phyloP scores from a whole-genome alignment of 2,113 vertebrate genomes.

The Caranx melampygus region DNA sequence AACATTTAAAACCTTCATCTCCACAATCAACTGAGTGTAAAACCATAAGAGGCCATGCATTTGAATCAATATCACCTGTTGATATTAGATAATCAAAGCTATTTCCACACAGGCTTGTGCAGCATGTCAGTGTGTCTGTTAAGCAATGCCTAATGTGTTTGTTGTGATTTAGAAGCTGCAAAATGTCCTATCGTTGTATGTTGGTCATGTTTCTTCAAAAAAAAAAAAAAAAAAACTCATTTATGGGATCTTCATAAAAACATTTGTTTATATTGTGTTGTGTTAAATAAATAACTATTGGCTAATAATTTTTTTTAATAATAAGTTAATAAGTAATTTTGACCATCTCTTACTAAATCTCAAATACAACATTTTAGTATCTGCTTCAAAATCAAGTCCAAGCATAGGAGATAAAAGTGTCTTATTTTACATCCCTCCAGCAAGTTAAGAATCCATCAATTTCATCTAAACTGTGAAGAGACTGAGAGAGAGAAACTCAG shows the following conservation, averaged over 20 bases:
- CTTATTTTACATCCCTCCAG: neutral
- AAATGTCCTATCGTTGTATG: neutral
- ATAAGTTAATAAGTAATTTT: neutral
- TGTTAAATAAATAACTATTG: neutral
- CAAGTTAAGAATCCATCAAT: neutral
- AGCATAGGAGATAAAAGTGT: neutral
- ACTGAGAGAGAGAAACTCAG: neutral
- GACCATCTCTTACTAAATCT: neutral
- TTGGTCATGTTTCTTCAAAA: neutral
- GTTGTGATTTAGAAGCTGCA: neutral
- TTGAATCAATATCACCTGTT: neutral
- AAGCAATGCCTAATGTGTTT: neutral
- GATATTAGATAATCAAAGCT: neutral
- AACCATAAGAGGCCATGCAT: neutral
- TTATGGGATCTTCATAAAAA: neutral
- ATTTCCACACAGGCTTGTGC: neutral
- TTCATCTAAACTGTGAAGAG: neutral
- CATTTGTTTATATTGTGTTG: neutral
- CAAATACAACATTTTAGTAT: neutral
- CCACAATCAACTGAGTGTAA: neutral
- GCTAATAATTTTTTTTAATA: too few species aligned
- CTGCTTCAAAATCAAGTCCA: neutral
- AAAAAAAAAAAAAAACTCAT: neutral
- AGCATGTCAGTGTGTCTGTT: neutral
- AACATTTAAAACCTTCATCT: slow-evolving; percentile 2